Conservation (phyloP, 2,888 invertebrate genomes). For the Aphodius sticticus region DNA sequence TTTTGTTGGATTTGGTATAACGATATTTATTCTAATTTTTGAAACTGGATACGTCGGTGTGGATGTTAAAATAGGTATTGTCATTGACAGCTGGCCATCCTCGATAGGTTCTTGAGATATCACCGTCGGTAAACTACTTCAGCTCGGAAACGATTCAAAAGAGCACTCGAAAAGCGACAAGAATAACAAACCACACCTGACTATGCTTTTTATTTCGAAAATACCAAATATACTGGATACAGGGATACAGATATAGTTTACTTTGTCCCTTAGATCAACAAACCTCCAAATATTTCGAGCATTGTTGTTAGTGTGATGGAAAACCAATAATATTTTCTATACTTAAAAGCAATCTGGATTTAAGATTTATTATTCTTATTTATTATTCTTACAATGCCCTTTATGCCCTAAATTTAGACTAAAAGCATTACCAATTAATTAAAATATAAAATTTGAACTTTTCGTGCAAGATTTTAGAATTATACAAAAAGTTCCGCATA, state of each 20-base stretch:
- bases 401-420: no score
- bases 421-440: not conserved
- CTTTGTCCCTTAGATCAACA: not conserved
- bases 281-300: no score
- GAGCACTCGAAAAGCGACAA: not conserved
- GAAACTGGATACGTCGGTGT: not conserved
- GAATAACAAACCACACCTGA: not conserved
- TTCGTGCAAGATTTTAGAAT: not conserved
- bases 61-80: not conserved
- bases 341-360: not conserved
- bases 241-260: not conserved
- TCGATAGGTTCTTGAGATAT: not conserved
- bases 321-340: not conserved
- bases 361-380: no score
- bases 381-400: no score
- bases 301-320: not conserved
- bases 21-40: no score
- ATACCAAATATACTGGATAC: not conserved
- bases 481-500: not conserved
- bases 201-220: not conserved
- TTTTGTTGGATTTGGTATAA: no score
- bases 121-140: not conserved
- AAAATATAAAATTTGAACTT: not conserved
- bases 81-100: not conserved
- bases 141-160: not conserved